Conservation (phyloP, 2,797 vertebrate genomes). For the Oryzias dopingdopingensis region DNA sequence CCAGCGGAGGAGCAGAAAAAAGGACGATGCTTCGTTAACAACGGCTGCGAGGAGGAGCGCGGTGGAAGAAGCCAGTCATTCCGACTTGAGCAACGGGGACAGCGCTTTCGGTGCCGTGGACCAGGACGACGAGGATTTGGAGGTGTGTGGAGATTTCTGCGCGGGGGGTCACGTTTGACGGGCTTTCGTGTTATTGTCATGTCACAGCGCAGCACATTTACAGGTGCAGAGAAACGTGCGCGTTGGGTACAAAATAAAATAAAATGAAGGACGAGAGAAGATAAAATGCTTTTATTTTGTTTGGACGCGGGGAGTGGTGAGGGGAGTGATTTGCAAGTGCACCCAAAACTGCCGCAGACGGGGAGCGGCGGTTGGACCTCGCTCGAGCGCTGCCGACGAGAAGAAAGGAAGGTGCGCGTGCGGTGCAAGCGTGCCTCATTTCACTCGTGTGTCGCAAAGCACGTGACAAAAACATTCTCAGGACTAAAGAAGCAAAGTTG, state of each 20-base stretch:
- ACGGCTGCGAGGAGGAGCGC: slow-evolving; percentile 60
- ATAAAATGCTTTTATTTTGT: not conserved
- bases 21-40: slow-evolving; percentile 65
- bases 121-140: slow-evolving; percentile 78
- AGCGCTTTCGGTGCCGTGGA: slow-evolving; percentile 76
- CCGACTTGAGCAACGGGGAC: slow-evolving; percentile 78
- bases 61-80: slow-evolving; percentile 73
- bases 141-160: slow-evolving; percentile 63
- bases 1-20: slow-evolving; percentile 83
- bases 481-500: slow-evolving; percentile 52
- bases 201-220: slow-evolving; percentile 36
- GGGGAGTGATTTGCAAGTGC: slow-evolving; percentile 75
- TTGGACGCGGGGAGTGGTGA: slow-evolving; percentile 48
- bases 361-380: slow-evolving; percentile 76
- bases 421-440: slow-evolving; percentile 22
- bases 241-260: not conserved
- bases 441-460: not conserved
- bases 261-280: not conserved
- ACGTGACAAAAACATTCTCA: not conserved
- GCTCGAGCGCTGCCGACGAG: slow-evolving; percentile 62
- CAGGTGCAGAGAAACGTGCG: slow-evolving; percentile 46
- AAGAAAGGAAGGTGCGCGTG: slow-evolving; percentile 63
- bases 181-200: slow-evolving; percentile 39
- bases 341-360: slow-evolving; percentile 79
- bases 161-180: slow-evolving; percentile 20